phyloP scores from a whole-genome alignment of 37 sponge, comb jelly and placozoan genomes.

The Hexactinellida sp. region DNA sequence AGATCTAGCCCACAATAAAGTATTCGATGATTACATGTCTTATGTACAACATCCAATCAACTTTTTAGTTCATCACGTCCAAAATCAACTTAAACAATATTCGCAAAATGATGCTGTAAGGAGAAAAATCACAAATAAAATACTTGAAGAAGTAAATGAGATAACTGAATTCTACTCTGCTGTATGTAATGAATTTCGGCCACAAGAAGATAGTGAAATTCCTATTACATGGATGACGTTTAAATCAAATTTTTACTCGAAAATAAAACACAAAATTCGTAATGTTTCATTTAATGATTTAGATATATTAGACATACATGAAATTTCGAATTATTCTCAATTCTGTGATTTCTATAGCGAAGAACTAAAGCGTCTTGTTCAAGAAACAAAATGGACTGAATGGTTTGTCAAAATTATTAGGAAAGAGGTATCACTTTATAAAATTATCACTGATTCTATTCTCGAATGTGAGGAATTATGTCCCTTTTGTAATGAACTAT shows the following conservation, averaged over 20 bases:
- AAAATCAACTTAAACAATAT: neutral
- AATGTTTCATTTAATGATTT: conserved; percentile 11
- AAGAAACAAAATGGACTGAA: neutral
- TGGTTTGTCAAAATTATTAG: neutral
- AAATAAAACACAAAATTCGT: neutral
- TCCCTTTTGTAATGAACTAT: conserved; percentile 1
- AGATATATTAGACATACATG: neutral
- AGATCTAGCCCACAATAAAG: neutral
- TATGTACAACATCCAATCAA: neutral
- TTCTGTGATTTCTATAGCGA: neutral
- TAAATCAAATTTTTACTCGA: neutral
- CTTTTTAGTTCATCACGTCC: neutral
- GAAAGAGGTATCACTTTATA: neutral
- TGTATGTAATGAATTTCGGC: neutral
- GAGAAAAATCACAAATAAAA: neutral
- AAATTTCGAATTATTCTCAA: neutral
- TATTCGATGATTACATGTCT: neutral
- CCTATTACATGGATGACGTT: neutral
- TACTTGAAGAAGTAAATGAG: neutral
- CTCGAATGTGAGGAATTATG: neutral
- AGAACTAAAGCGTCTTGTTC: neutral
- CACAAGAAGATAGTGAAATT: neutral
- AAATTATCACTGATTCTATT: neutral
- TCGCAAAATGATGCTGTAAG: neutral
- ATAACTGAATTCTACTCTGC: neutral